These are phyloP conservation scores for Lycocorax pyrrhopterus DNA, from an alignment of 2,113 vertebrate genomes.

Conservation along the genomic window DNA sequence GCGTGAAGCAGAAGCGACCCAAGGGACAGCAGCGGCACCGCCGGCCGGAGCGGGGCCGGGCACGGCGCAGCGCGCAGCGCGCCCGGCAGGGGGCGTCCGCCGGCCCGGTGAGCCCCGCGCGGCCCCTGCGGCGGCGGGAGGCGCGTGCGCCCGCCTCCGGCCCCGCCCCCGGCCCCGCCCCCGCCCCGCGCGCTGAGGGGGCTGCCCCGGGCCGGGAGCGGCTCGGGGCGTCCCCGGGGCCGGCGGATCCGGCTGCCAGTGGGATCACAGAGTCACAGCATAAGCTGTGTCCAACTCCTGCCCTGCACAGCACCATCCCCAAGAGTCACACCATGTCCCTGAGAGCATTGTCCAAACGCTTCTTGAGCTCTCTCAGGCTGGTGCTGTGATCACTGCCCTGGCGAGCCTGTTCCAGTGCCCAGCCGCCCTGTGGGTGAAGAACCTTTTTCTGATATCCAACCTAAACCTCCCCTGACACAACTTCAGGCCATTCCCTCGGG, in stretches of 20 bases:
- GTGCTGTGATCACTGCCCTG: background rate
- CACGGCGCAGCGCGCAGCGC: no score
- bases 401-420: background rate
- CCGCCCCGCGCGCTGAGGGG: no score
- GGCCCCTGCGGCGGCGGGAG: no score
- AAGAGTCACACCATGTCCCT: background rate
- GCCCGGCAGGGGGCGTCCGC: no score
- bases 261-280: background rate
- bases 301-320: no score
- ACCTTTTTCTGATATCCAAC: background rate
- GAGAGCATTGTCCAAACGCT: background rate
- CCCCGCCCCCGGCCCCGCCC: no score
- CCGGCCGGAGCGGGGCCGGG: background rate
- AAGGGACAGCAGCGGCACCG: background rate
- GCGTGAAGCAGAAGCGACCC: background rate
- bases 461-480: background rate
- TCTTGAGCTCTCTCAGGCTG: background rate
- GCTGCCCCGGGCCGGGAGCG: no score
- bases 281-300: rapidly evolving
- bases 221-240: no score
- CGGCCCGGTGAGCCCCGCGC: no score
- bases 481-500: background rate
- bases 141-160: no score
- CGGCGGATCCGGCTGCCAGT: rapidly evolving
- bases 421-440: background rate